Base-by-base conservation (phyloP, 1,140 invertebrate species). In the Diplogasteroides magnus region DNA sequence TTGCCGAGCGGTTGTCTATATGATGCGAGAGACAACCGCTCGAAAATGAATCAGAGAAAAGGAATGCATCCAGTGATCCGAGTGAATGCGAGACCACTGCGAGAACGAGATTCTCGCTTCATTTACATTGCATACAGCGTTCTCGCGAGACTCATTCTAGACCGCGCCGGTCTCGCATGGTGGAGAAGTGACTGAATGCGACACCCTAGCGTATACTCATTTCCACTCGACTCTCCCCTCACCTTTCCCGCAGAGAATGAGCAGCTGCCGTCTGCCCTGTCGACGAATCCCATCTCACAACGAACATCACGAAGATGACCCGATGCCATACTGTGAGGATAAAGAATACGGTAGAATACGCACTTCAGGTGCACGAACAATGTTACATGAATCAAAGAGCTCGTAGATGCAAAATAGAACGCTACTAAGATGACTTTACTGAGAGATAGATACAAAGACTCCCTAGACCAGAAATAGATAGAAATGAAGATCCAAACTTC, bases 401-500 rank as follows among this genome's bases (percentile, higher is more conserved):
- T 48, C 56, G 23, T 48, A n/a, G 13, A 29, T 61, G 13, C 6
- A 29, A n/a, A 11, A 19, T 62, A 32, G 55, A 26, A 48, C 25
- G 26, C 62, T 29, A 56, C 55, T 56, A 37, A 65, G 48, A n/a
- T 65, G 63, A 1, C 25, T 61, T 31, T 15, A 1, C 15, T 37
- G 31, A 27, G 63, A 31, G 26, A 28, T 65, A 37, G 48, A 37
- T 37, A 65, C 63, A n/a, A n/a, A n/a, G n/a, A n/a, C n/a, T n/a
- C n/a, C n/a, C n/a, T n/a, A 65, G 63, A 65, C 57, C 63, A 55
- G 23, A 56, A 56, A 28, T 27, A 32, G 61, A 65, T 37, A 65
- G 56, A 48, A 3, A 23, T n/a, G n/a, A n/a, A n/a, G n/a, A n/a
- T 62, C 25, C n/a, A 19, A n/a, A 31, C 23, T 62, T 62, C 2